Percentiles rank a stretch among this genome's conserved stretches.
These are phyloP conservation scores for Cynocephalus volans DNA, from an alignment of 2,113 vertebrate species.

Conservation along the genomic window DNA sequence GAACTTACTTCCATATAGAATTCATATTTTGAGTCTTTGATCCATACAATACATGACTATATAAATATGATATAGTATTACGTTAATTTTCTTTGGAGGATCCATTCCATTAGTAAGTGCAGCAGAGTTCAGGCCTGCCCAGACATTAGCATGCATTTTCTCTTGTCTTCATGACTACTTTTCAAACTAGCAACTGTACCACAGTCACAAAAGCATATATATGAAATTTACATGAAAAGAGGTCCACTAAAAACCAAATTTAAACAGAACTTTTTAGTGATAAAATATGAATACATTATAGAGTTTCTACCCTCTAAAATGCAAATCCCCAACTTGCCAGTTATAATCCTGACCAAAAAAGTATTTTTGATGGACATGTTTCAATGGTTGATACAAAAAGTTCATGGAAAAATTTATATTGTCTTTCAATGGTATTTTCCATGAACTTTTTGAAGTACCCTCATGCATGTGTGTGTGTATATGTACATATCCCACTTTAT, in stretches of 20 bases:
- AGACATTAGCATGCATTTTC: not conserved
- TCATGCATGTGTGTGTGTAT: too few species aligned
- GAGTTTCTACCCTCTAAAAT: not conserved
- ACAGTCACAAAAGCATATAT: not conserved
- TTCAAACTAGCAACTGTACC: not conserved
- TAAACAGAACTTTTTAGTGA: constrained; percentile 21
- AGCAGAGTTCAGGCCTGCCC: not conserved
- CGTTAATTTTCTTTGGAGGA: constrained; percentile 14
- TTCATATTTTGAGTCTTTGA: not conserved
- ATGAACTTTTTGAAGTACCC: too few species aligned
- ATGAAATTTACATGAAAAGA: not conserved
- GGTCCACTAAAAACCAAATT: not conserved
- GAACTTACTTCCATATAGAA: not conserved
- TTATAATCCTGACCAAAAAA: constrained; percentile 34
- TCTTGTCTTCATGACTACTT: not conserved
- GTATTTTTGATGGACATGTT: constrained; percentile 34
- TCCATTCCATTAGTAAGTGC: not conserved
- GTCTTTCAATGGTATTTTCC: too few species aligned
- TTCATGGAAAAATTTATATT: too few species aligned
- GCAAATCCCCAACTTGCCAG: not conserved
- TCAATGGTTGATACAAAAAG: not conserved
- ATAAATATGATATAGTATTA: not conserved
- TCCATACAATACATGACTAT: not conserved
- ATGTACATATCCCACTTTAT: not conserved
- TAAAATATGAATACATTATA: constrained; percentile 15